Base-by-base conservation (phyloP, 2,113 vertebrate species). In the Thryonomys swinderianus region DNA sequence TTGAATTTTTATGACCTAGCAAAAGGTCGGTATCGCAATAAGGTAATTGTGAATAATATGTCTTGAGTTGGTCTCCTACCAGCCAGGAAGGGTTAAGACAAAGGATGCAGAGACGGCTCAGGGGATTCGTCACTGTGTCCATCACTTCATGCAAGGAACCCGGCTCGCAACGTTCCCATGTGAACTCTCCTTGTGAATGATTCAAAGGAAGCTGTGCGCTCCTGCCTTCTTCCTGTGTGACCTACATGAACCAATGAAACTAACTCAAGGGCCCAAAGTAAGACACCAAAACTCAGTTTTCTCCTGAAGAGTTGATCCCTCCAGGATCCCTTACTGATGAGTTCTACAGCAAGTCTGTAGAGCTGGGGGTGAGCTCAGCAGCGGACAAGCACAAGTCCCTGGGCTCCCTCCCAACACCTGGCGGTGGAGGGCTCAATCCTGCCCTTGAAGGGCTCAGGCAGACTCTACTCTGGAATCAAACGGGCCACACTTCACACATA, bases 221-320 rank as follows among this genome's bases (percentile, higher is more conserved):
- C 55, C 34, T 23, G 25, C 55, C 27, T 81, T 37, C 27, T 81
- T 37, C 18, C 59, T 40, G 71, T 84, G 20, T 64, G 42, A 95
- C 51, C 66, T 84, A 48, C 21, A 67, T 59, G 67, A 92, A 85
- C 59, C 62, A 5, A 20, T 18, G 27, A 86, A 78, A 53, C 1
- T 84, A 25, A 20, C 74, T 30, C 45, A 94, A 85, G 30, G 48
- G 57, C 51, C n/a, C n/a, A 32, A 64, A 0, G 1, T 10, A 32
- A 85, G 82, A 83, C 7, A 51, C 80, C 6, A 42, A 87, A 87
- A 34, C 27, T 92, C 94, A 64, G 21, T 66, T 92, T 91, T 96
- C 73, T 85, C 82, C 4, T 16, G 25, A 79, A 32, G 51, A 51
- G 21, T 9, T 9, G 2, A 67, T 61, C 90, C 25, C 37, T 59